Evolutionary conservation across 2,888 invertebrate species (phyloP).

Genomic region (Thereva unica): DNA sequence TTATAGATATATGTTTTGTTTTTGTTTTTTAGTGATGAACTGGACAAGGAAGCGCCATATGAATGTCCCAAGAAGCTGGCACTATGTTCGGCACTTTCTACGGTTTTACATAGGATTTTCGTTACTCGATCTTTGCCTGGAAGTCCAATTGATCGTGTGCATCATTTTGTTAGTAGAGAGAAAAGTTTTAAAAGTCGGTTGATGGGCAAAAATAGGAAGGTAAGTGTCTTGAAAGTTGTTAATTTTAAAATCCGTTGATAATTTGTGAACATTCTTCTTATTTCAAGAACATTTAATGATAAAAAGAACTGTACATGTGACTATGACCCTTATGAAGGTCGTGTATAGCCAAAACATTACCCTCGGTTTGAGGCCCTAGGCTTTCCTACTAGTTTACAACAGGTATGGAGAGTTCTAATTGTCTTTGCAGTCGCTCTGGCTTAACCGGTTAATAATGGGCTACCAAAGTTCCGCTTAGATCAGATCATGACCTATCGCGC

Average conservation of each 20-base stretch:
- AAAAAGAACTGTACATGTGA: too few species aligned
- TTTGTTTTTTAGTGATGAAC: conserved; percentile 62
- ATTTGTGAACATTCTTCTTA: not conserved
- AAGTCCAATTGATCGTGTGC: conserved; percentile 71
- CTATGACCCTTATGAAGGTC: too few species aligned
- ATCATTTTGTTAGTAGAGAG: conserved; percentile 84
- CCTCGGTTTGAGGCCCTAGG: too few species aligned
- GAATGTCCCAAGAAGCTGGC: conserved; percentile 71
- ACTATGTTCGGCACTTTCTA: conserved; percentile 71
- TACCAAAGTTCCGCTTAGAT: too few species aligned
- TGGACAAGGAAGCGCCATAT: conserved; percentile 65
- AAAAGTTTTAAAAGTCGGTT: conserved; percentile 73
- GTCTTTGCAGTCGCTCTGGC: too few species aligned
- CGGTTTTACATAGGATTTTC: conserved; percentile 78
- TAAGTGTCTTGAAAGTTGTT: conserved; percentile 46
- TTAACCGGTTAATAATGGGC: too few species aligned
- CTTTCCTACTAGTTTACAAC: too few species aligned
- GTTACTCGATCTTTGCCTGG: conserved; percentile 66
- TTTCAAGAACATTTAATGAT: too few species aligned
- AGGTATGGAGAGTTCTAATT: too few species aligned
- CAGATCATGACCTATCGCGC: too few species aligned
- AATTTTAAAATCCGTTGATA: conserved; percentile 3
- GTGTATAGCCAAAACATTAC: too few species aligned
- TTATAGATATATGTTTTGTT: not conserved
- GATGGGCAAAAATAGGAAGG: conserved; percentile 71